phyloP scores from a whole-genome alignment of 2,888 invertebrate species.

The Cheilosia pagana region DNA sequence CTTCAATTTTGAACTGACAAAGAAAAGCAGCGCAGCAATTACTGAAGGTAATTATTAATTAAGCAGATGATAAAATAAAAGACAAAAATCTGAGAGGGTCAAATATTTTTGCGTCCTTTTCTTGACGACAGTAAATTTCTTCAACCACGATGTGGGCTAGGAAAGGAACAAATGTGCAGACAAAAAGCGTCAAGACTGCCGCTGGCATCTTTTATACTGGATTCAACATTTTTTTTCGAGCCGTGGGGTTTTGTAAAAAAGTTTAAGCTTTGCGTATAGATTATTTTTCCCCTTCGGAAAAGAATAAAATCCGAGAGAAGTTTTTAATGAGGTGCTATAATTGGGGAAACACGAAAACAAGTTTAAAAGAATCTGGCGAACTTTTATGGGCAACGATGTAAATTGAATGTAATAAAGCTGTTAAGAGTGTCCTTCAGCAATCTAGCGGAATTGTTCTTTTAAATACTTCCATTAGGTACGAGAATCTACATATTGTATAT shows the following conservation, averaged over 20 bases:
- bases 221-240: neutral
- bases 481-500: too few relatives aligned
- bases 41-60: too few relatives aligned
- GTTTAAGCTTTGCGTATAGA: neutral
- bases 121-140: too few relatives aligned
- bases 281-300: too few relatives aligned
- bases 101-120: too few relatives aligned
- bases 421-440: neutral
- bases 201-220: neutral
- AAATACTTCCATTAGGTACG: too few relatives aligned
- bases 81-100: too few relatives aligned
- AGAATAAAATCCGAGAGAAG: neutral
- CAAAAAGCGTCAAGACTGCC: neutral
- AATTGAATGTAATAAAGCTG: slow-evolving; percentile 7
- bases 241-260: neutral
- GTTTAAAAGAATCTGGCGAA: slow-evolving; percentile 1
- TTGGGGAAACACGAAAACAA: slow-evolving; percentile 21
- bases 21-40: too few relatives aligned
- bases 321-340: slow-evolving; percentile 20
- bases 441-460: neutral
- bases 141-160: too few relatives aligned
- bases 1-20: neutral
- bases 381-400: neutral
- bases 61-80: too few relatives aligned
- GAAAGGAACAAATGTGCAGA: too few relatives aligned